These are phyloP conservation scores for Alethe castanea DNA, from an alignment of 2,113 vertebrate species.

Conservation along the genomic window DNA sequence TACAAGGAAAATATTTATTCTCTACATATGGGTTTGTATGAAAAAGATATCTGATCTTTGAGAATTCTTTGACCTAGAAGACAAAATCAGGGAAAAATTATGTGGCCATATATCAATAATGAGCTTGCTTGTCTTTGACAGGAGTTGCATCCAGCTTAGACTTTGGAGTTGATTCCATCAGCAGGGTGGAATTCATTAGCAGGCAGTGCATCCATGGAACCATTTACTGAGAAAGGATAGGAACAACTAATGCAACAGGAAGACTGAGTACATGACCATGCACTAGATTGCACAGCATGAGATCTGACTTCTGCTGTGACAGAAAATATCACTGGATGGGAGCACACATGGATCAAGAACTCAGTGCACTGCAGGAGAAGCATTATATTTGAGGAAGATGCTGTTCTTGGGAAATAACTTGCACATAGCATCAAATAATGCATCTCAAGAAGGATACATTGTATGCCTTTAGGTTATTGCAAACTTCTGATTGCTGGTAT, in stretches of 20 bases:
- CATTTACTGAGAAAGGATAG: background rate
- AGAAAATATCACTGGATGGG: background rate
- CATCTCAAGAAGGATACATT: background rate
- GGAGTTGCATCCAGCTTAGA: background rate
- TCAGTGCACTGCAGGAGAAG: background rate
- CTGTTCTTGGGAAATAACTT: background rate
- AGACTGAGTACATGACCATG: background rate
- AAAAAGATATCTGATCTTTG: background rate
- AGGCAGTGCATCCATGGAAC: background rate
- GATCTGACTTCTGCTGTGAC: background rate
- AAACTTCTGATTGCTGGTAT: background rate
- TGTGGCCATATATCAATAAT: background rate
- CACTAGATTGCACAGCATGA: background rate
- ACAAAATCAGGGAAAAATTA: background rate
- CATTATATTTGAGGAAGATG: background rate
- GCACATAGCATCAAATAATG: background rate
- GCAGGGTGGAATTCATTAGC: background rate
- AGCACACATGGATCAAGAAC: background rate
- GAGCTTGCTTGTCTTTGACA: background rate
- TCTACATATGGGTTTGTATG: background rate
- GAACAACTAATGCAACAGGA: background rate
- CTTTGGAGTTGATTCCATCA: background rate
- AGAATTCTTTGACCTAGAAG: background rate
- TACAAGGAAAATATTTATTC: background rate
- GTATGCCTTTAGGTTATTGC: background rate